Evolutionary conservation across 2,888 invertebrate species (phyloP).

Genomic region (Apeira syringaria): DNA sequence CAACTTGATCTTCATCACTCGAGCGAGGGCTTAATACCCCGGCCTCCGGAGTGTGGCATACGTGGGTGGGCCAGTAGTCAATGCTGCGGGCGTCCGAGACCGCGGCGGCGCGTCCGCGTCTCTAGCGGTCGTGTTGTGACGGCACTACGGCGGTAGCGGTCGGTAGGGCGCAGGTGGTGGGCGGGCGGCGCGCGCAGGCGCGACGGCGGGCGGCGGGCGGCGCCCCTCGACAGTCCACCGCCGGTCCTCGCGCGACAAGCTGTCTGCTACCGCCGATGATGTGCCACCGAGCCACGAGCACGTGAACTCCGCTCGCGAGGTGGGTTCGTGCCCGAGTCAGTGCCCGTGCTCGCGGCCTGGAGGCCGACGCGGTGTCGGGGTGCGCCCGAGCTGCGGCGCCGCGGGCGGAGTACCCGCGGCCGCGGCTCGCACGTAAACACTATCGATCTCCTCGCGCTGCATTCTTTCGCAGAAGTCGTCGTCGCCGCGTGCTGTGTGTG

Average conservation of each 20-base stretch:
- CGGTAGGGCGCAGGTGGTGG: background rate
- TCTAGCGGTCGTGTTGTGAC: background rate
- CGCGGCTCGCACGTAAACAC: constrained; percentile 23
- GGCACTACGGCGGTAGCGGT: background rate
- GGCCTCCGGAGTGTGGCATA: no score
- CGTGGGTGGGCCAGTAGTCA: background rate
- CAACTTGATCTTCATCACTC: no score
- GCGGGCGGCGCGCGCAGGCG: background rate
- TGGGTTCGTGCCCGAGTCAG: constrained; percentile 7
- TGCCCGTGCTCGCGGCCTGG: constrained; percentile 4
- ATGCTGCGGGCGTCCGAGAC: background rate
- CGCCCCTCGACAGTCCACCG: constrained; percentile 16
- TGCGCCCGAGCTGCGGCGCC: constrained; percentile 13
- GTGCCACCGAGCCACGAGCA: background rate
- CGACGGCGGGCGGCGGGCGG: constrained; percentile 2
- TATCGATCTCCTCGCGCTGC: constrained; percentile 28
- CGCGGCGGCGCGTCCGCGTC: background rate
- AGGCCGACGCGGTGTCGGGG: constrained; percentile 8
- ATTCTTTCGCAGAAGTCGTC: constrained; percentile 12
- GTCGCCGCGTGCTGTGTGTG: constrained; percentile 2
- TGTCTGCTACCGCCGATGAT: background rate
- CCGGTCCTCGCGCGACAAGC: constrained; percentile 2
- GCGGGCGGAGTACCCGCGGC: constrained; percentile 1
- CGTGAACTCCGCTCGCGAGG: constrained; percentile 9
- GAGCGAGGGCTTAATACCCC: no score